A percentile compares a stretch with the other conserved stretches of the same genome.
phyloP scores from a whole-genome alignment of 2,113 vertebrate genomes.

The Cyanocitta stelleri region DNA sequence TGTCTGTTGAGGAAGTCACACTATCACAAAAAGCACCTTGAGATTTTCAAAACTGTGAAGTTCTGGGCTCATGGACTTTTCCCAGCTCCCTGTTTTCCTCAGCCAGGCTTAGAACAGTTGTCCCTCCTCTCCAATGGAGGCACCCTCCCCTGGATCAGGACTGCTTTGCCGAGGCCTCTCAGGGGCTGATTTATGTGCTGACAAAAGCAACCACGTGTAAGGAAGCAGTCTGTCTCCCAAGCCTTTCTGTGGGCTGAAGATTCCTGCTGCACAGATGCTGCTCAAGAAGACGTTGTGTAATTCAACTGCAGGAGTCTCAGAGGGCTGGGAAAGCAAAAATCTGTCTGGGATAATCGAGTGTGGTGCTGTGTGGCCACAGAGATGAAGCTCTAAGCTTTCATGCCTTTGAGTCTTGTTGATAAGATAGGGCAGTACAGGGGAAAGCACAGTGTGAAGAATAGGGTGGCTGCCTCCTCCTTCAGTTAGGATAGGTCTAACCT shows the following conservation, averaged over 20 bases:
- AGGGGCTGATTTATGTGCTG: conserved; percentile 12
- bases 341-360: not conserved
- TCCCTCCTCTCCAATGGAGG: rapidly evolving
- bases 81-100: not conserved
- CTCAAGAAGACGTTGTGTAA: not conserved
- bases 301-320: not conserved
- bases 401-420: not conserved
- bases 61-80: not conserved
- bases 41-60: not conserved
- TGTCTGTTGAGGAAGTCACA: not conserved
- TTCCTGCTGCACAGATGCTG: conserved; percentile 18
- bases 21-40: not conserved
- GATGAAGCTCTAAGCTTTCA: not conserved
- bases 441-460: not conserved
- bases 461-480: not conserved
- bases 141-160: not conserved
- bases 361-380: not conserved
- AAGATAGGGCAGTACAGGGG: not conserved
- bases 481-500: not conserved
- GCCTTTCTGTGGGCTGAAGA: not conserved
- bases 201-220: conserved; percentile 27
- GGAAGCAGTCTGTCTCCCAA: conserved; percentile 6
- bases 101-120: not conserved
- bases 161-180: not conserved
- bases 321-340: not conserved